Evolutionary conservation across 2,888 invertebrate species (phyloP), one percentile per base, ranked within the genome.

Genomic region (Drosophila pseudotalamancana): DNA sequence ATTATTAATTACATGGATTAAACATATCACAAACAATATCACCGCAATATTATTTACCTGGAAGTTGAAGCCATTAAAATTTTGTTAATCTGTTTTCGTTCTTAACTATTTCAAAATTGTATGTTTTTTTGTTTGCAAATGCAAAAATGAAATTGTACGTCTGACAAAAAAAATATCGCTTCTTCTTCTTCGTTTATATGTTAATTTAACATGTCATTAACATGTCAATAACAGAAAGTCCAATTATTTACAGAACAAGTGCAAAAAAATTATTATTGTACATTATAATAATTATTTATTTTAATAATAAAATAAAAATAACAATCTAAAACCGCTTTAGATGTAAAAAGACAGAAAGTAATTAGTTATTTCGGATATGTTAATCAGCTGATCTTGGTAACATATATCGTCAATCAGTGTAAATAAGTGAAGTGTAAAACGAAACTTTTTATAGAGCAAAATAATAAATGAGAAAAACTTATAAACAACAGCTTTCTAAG

Each of bases 31-130:
- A 3, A 4, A 0, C 3, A 0, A 16, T 21, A 21, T 23, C 4
- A 11, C 3, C 12, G 9, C 6, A n/a, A 12, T 37, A 29, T 35
- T 49, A 51, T 31, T 69, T 69, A 81, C 81, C 86, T 82, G n/a
- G 81, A 81, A 48, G 81, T 74, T 35, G 81, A 81, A 65, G 81
- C 81, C 81, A 81, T 81, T 85, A 74, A 32, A 45, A 54, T 4
- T 53, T 14, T 53, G 29, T 21, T 45, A 18, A 18, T 16, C 3
- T 43, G 34, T 21, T 11, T 16, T 32, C 39, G 3, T 5, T 5
- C 11, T 34, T 8, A 27, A 27, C 6, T 12, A 27, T 42, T 16
- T 25, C 54, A 25, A 19, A 23, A 31, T 12, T 21, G 27, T 21
- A 57, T n/a, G 61, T 56, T n/a, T 25, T 29, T 50, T 25, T 39